Evolutionary conservation across 2,888 invertebrate species (phyloP).

Genomic region (Andrena marginata): DNA sequence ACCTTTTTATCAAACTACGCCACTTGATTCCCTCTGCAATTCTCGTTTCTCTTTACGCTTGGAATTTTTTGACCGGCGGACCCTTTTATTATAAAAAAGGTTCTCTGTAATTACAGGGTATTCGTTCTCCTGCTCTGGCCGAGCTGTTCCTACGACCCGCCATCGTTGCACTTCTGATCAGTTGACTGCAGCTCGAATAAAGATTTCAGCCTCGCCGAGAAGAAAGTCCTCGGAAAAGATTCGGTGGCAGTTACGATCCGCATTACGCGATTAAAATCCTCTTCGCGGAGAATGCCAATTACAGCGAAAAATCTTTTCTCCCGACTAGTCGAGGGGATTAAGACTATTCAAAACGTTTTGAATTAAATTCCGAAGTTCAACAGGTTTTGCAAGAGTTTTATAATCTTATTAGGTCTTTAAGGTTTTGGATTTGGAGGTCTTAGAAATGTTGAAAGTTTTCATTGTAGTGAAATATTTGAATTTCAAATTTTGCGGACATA

Average conservation of each 20-base stretch:
- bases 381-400: too few relatives aligned
- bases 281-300: constrained; percentile 6
- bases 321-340: background rate
- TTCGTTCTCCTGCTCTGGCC: constrained; percentile 8
- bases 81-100: constrained; percentile 44
- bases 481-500: too few relatives aligned
- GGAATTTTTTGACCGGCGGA: constrained; percentile 35
- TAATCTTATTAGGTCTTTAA: too few relatives aligned
- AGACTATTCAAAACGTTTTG: too few relatives aligned
- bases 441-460: too few relatives aligned
- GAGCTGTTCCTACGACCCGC: background rate
- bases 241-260: background rate
- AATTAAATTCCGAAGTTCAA: too few relatives aligned
- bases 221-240: constrained; percentile 4
- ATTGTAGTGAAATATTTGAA: too few relatives aligned
- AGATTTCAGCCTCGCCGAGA: background rate
- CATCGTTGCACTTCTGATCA: constrained; percentile 9
- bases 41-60: constrained; percentile 23
- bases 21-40: constrained; percentile 45
- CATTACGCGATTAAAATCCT: constrained; percentile 33
- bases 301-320: background rate
- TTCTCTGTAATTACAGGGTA: constrained; percentile 45
- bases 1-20: constrained; percentile 38
- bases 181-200: constrained; percentile 24
- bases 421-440: too few relatives aligned